Base-by-base conservation (phyloP, 2,797 vertebrate species). In the Echeneis naucrates region DNA sequence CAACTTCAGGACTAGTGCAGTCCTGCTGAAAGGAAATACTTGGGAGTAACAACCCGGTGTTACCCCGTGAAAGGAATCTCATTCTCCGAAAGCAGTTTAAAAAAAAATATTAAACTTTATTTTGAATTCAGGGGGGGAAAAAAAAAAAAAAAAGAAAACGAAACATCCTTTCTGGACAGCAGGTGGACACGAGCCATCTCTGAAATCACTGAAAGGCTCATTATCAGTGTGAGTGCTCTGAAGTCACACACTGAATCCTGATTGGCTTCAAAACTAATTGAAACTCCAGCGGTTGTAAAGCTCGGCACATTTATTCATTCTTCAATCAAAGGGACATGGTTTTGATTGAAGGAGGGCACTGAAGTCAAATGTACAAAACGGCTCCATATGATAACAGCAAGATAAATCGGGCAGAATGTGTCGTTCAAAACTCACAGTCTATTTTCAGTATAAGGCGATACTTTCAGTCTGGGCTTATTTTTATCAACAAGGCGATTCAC, bases 401-500 rank as follows among this genome's bases (percentile, higher is more conserved):
- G 19, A 55, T 8, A 48, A 74, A 68, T 45, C 58, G 48, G 50
- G 75, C 35, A 33, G 58, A 64, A 45, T 0, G 1, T 12, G 35
- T 17, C 61, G 57, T 51, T 78, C 37, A 59, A 68, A 71, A 68
- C 21, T 67, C 67, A 61, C 8, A 52, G 37, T 73, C 67, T 68
- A 59, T 80, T 81, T 87, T 70, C 13, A 50, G 63, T 35, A 24
- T 68, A 47, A 77, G 33, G 40, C 47, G 12, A 52, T 52, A 56
- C 54, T 68, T 75, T 81, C 61, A 80, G 64, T 60, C 55, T 0
- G 16, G 60, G 69, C 64, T 87, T 83, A 75, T 86, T 83, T 82
- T 89, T 83, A 87, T 84, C 80, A 84, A 77, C 80, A 72, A 78
- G 82, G 54, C 63, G 4, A 68, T 77, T 82, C 68, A 70, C 72